Percentiles rank a stretch among this genome's conserved stretches.
Conservation (phyloP, 2,888 invertebrate genomes). For the Thyatira batis region DNA sequence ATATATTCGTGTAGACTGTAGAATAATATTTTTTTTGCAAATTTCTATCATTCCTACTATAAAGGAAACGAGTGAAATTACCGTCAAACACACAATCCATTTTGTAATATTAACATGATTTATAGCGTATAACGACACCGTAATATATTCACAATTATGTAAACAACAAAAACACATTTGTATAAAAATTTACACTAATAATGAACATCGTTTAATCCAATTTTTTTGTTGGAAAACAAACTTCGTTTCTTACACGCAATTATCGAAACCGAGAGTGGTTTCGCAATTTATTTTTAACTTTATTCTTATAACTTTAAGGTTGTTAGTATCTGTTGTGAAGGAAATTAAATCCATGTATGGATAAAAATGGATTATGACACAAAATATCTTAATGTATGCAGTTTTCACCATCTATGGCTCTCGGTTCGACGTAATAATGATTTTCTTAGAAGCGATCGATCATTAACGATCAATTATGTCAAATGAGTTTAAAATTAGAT, state of each 20-base stretch:
- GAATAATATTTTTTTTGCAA: too few species aligned
- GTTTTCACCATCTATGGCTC: neutral
- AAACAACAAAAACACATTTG: neutral
- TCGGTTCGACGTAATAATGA: neutral
- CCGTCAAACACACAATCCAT: neutral
- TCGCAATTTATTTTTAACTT: neutral
- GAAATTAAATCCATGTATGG: neutral
- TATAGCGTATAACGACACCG: conserved; percentile 1
- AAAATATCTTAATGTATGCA: neutral
- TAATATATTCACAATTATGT: conserved; percentile 3
- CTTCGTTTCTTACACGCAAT: neutral
- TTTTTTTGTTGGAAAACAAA: neutral
- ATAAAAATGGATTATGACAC: neutral
- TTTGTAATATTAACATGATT: neutral
- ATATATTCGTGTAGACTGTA: too few species aligned
- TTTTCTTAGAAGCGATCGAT: neutral
- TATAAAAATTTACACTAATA: neutral
- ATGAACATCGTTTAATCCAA: neutral
- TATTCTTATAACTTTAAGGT: neutral
- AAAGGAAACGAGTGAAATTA: neutral
- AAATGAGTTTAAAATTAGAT: neutral
- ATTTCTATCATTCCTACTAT: neutral
- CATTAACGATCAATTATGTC: neutral
- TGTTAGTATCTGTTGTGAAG: neutral
- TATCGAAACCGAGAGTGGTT: conserved; percentile 1